Evolutionary conservation across 2,888 invertebrate genomes (phyloP).

Genomic region (Carcina quercana): DNA sequence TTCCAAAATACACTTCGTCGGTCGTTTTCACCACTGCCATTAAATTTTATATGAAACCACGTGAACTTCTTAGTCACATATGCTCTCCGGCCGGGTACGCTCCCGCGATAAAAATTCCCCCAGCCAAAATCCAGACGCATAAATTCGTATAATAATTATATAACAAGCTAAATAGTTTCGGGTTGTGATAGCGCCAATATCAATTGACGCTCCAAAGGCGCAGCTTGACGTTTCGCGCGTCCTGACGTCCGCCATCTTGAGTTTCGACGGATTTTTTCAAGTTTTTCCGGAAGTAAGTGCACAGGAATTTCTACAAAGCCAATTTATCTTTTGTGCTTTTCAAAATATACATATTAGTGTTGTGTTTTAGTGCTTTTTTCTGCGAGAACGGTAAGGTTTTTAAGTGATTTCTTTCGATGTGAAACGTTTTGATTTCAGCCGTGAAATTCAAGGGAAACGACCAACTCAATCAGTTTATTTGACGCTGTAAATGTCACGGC

Average conservation of each 20-base stretch:
- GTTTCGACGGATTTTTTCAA: slow-evolving; percentile 30
- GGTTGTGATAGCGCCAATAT: slow-evolving; percentile 19
- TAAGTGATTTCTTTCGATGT: too few species aligned
- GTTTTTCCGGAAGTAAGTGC: slow-evolving; percentile 51
- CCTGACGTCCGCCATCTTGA: slow-evolving; percentile 40
- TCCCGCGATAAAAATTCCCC: slow-evolving; percentile 47
- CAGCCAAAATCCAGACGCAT: slow-evolving; percentile 33
- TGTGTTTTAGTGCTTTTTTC: slow-evolving; percentile 25
- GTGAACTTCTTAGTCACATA: slow-evolving; percentile 61
- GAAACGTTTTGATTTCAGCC: too few species aligned
- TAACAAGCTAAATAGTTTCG: slow-evolving; percentile 17
- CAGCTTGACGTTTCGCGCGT: slow-evolving; percentile 42
- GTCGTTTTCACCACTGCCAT: slow-evolving; percentile 46
- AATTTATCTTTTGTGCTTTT: slow-evolving; percentile 22
- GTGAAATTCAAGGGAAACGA: neutral
- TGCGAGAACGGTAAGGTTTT: slow-evolving; percentile 19
- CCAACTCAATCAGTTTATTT: slow-evolving; percentile 3
- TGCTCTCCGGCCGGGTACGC: slow-evolving; percentile 50
- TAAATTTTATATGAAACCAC: slow-evolving; percentile 60
- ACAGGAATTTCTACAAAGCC: slow-evolving; percentile 31
- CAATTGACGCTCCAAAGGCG: slow-evolving; percentile 24
- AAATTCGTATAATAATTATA: slow-evolving; percentile 28
- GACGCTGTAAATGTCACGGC: slow-evolving; percentile 5
- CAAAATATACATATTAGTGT: slow-evolving; percentile 21
- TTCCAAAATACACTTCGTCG: slow-evolving; percentile 54